Base-by-base conservation (phyloP, 2,888 invertebrate genomes). In the Hipparchia sbordonii region DNA sequence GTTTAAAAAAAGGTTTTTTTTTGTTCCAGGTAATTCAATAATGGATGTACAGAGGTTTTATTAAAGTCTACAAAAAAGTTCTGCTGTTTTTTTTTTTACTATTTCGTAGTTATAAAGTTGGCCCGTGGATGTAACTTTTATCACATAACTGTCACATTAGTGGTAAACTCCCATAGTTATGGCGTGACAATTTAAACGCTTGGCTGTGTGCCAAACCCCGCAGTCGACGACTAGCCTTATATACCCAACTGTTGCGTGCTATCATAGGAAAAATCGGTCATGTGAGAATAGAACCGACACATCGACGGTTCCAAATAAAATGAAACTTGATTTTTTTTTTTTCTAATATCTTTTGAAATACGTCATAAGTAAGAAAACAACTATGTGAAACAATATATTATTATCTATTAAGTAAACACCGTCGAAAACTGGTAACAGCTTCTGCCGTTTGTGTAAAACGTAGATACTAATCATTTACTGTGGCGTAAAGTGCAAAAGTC, bases 241-340 rank as follows among this genome's bases (percentile, higher is more conserved):
- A 61, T 69, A 69, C 69, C 69, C 69, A 69, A 69, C 69, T 69
- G 69, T 69, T 69, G 69, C 69, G 52, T 69, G 52, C 61, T 69
- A 69, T 69, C 61, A 69, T 69, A 69, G 69, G 61, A 69, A 69
- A 69, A 69, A 69, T 69, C 69, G 61, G 69, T 69, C 69, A 69
- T 51, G 69, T 52, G 61, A 60, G 61, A 61, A 52, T 69, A 9
- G 52, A 52, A 39, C 60, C 39, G 45, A 60, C 61, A 33, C 60
- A 68, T 51, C 51, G 60, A 52, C 5, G 69, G 69, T 69, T 69
- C 69, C 60, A 52, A 39, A 69, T 57, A 68, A 48, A 65, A 65
- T 39, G 65, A 63, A 63, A 63, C 33, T 65, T 52, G 65, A 33
- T 33, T 33, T 8, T 33, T 65, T 8, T 33, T 65, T 33, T 65